These are phyloP conservation scores for Hirundichthys speculiger DNA, from an alignment of 2,113 vertebrate genomes.

Conservation along the genomic window DNA sequence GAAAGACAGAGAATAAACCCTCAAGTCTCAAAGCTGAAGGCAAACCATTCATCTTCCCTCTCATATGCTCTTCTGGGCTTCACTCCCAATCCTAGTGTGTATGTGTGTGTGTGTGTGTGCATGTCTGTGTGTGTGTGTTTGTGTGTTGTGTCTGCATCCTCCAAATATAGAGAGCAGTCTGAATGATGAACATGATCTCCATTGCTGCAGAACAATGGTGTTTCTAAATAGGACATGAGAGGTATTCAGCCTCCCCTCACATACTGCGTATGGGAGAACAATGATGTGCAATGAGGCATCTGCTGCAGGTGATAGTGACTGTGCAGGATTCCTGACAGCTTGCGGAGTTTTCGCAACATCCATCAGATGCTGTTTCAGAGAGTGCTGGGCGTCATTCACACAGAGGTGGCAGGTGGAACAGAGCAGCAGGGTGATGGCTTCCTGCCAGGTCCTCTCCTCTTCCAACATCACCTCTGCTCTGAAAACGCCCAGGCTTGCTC, in stretches of 20 bases:
- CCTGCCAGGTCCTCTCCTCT: constrained; percentile 38
- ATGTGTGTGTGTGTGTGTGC: constrained; percentile 2
- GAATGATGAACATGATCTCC: constrained; percentile 72
- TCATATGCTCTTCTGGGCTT: constrained; percentile 71
- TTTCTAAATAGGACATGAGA: constrained; percentile 73
- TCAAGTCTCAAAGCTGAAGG: constrained; percentile 67
- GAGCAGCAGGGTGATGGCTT: constrained; percentile 67
- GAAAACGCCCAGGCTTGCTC: constrained; percentile 44
- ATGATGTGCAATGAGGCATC: constrained; percentile 55
- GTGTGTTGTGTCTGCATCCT: constrained; percentile 21
- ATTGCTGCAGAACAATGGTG: constrained; percentile 70
- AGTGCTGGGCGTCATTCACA: constrained; percentile 33
- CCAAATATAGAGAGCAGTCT: constrained; percentile 57
- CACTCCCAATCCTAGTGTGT: constrained; percentile 48
- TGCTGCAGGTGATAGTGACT: constrained; percentile 56
- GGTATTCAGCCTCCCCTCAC: constrained; percentile 57
- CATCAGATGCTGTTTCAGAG: constrained; percentile 68
- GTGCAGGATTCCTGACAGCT: constrained; percentile 23
- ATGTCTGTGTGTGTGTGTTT: constrained; percentile 14
- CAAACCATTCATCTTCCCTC: constrained; percentile 74
- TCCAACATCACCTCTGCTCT: constrained; percentile 62
- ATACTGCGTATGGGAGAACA: constrained; percentile 24
- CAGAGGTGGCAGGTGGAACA: constrained; percentile 60
- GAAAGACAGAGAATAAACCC: constrained; percentile 41
- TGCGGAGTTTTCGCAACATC: constrained; percentile 58